Percentiles rank a stretch among this genome's conserved stretches.
Evolutionary conservation across 2,113 vertebrate genomes (phyloP).

Genomic region (Myanophis thanlyinensis): DNA sequence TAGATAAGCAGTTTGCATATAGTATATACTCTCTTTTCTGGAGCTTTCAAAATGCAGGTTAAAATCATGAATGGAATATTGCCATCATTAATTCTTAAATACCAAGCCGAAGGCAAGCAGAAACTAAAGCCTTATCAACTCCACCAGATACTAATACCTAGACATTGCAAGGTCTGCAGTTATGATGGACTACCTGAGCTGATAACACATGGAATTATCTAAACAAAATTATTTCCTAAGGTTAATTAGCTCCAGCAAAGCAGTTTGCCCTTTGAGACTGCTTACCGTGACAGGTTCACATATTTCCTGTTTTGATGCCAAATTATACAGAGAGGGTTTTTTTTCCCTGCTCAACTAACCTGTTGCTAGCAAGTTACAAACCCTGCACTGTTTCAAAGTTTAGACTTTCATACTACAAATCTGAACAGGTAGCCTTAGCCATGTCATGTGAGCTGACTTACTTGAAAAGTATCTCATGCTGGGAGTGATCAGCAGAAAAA

Average conservation of each 20-base stretch:
- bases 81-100: constrained; percentile 73
- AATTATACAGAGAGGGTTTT: constrained; percentile 72
- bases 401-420: not conserved
- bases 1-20: constrained; percentile 51
- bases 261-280: constrained; percentile 87
- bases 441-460: not conserved
- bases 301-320: constrained; percentile 80
- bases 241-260: constrained; percentile 98
- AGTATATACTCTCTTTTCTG: constrained; percentile 39
- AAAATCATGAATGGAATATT: constrained; percentile 65
- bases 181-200: constrained; percentile 91
- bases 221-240: constrained; percentile 98
- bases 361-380: constrained; percentile 78
- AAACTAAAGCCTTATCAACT: constrained; percentile 75
- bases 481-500: not conserved
- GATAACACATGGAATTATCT: constrained; percentile 89
- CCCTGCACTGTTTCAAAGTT: not conserved
- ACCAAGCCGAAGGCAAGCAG: constrained; percentile 64
- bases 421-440: not conserved
- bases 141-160: constrained; percentile 75
- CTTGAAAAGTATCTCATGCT: not conserved
- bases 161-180: constrained; percentile 71
- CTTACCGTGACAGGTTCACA: constrained; percentile 87
- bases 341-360: constrained; percentile 66
- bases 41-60: constrained; percentile 46